Base-by-base conservation (phyloP, 2,113 vertebrate genomes). In the Hiodon alosoides region DNA sequence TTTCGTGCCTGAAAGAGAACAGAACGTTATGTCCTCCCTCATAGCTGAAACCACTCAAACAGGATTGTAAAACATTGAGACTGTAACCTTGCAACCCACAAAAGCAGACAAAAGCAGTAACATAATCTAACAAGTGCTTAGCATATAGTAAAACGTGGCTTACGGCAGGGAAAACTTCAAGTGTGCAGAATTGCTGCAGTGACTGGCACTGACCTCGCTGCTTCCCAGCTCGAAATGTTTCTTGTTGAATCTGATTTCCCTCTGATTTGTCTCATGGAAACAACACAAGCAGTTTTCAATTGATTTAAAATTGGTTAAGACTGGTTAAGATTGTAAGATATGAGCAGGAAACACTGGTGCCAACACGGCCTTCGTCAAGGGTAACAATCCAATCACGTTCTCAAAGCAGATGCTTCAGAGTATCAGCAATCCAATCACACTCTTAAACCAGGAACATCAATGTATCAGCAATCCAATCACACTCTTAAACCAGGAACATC, bases 181-280 rank as follows among this genome's bases (percentile, higher is more conserved):
- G 16, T 16, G 16, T 64, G 5, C 6, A 31, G 61, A 31, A 64
- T 31, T 31, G 16, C 61, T 31, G 1, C n/a, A 16, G 16, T 64
- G 61, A 31, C 61, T 64, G n/a, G 31, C 2, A 31, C 31, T 31
- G 31, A 77, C 80, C 80, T 87, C 62, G 80, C 80, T 83, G 71
- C 78, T 67, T 71, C 69, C n/a, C 7, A 5, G 31, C 67, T 61
- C 69, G 79, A 88, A 87, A 86, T 80, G 80, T 78, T 83, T 86
- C 87, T 87, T 83, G 83, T 89, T 83, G 85, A 69, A 76, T 82
- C 77, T 14, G 84, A 68, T 84, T 83, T 80, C 78, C 72, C 83
- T 31, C 31, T 31, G 83, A 88, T 90, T 88, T 85, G 85, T 90
- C 88, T 87, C 80, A 55, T 78, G 87, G 84, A 88, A 90, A 89